Percentiles rank a stretch among this genome's conserved stretches.
phyloP scores from a whole-genome alignment of 2,113 vertebrate genomes.

The Rafetus swinhoei region DNA sequence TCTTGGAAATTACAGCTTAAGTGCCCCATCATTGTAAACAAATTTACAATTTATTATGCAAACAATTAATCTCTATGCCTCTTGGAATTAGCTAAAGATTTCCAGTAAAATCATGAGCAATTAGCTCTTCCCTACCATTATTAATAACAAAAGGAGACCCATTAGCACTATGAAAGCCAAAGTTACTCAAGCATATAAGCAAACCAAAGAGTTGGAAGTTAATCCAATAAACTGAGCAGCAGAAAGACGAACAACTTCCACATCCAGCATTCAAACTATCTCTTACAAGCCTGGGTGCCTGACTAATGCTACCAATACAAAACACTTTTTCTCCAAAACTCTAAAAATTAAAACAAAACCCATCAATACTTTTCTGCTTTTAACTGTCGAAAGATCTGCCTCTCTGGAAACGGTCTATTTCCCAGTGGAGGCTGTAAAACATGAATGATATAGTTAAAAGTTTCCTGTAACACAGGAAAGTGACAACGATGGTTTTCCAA shows the following conservation, averaged over 20 bases:
- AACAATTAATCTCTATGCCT: not conserved
- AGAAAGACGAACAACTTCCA: not conserved
- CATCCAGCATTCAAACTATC: not conserved
- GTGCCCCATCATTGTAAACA: not conserved
- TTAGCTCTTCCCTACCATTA: conserved; percentile 16
- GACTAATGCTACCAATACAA: not conserved
- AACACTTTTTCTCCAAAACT: not conserved
- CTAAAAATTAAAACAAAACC: not conserved
- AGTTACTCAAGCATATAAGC: not conserved
- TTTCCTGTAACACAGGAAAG: conserved; percentile 67
- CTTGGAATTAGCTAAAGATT: not conserved
- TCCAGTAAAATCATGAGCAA: not conserved
- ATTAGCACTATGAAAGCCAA: conserved; percentile 15
- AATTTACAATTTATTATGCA: not conserved
- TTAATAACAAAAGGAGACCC: conserved; percentile 47
- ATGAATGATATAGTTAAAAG: conserved; percentile 19
- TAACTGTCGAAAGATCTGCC: not conserved
- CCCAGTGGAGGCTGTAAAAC: conserved; percentile 26
- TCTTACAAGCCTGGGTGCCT: not conserved
- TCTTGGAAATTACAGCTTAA: not conserved
- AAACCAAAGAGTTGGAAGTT: not conserved
- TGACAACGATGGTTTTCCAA: conserved; percentile 24
- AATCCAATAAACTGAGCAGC: not conserved
- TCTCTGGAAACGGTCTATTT: not conserved
- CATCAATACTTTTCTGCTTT: not conserved